A percentile compares a stretch with the other conserved stretches of the same genome.
phyloP scores from a whole-genome alignment of 2,888 invertebrate species.

The Phytoseiulus persimilis region DNA sequence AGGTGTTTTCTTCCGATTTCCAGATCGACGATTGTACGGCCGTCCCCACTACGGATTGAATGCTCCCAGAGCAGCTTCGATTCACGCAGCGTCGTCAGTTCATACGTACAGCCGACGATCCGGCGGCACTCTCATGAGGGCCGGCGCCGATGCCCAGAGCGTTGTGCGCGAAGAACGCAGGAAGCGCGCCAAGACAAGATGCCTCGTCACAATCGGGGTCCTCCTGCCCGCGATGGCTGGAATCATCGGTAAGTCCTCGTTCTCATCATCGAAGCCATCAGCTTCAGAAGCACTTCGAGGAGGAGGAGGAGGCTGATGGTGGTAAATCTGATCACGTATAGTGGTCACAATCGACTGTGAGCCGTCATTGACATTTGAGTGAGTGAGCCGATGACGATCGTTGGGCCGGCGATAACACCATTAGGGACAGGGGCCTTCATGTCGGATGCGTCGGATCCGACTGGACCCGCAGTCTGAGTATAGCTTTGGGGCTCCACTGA shows the following conservation, averaged over 20 bases:
- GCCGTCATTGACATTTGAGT: not conserved
- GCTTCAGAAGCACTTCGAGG: not conserved
- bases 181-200: constrained; percentile 18
- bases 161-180: constrained; percentile 26
- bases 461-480: not conserved
- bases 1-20: not conserved
- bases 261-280: not conserved
- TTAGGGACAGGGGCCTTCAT: not conserved
- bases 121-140: constrained; percentile 29
- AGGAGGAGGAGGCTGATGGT: not conserved
- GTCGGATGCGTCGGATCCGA: not conserved
- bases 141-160: constrained; percentile 32
- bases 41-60: constrained; percentile 34
- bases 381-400: not conserved
- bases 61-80: constrained; percentile 24
- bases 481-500: too few relatives aligned
- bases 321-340: not conserved
- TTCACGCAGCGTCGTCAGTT: constrained; percentile 31
- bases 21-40: constrained; percentile 37
- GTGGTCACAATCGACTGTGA: not conserved
- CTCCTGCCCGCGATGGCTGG: constrained; percentile 25
- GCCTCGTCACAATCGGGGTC: constrained; percentile 32
- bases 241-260: constrained; percentile 31
- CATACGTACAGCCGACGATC: constrained; percentile 18
- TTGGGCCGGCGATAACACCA: not conserved